Conservation (phyloP, 2,888 invertebrate genomes). For the Melanotus villosus region DNA sequence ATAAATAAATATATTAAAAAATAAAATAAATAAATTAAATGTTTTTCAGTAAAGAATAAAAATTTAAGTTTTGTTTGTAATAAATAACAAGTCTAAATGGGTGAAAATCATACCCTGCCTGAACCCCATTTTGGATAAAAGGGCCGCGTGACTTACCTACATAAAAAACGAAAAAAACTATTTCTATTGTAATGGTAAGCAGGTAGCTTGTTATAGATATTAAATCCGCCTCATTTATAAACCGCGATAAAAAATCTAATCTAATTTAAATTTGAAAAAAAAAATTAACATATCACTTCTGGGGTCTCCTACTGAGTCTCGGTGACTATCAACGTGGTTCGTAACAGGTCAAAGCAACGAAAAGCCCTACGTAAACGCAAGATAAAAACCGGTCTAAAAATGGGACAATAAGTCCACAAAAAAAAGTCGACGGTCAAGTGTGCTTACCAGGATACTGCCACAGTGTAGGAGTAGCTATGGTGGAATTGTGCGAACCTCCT, state of each 20-base stretch:
- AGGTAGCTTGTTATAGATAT: not conserved
- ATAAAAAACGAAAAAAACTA: not conserved
- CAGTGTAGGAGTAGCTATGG: conserved; percentile 78
- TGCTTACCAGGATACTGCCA: conserved; percentile 87
- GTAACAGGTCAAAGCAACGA: conserved; percentile 26
- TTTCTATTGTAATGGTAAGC: not conserved
- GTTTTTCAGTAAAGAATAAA: too few relatives aligned
- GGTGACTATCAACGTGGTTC: conserved; percentile 1
- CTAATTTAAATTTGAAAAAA: conserved; percentile 5
- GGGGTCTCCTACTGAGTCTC: conserved; percentile 1
- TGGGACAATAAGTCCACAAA: conserved; percentile 38
- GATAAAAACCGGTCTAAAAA: conserved; percentile 45
- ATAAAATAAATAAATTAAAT: too few relatives aligned
- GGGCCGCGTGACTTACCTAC: too few relatives aligned
- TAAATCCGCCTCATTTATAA: too few relatives aligned
- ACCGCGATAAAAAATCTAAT: not conserved
- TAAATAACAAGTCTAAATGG: too few relatives aligned
- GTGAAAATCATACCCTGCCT: too few relatives aligned
- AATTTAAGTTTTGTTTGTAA: too few relatives aligned
- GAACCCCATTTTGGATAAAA: too few relatives aligned
- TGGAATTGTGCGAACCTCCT: conserved; percentile 70
- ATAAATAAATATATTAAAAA: too few relatives aligned
- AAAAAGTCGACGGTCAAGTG: conserved; percentile 46
- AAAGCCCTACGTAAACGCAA: conserved; percentile 24
- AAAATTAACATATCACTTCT: conserved; percentile 14